Evolutionary conservation across 2,888 invertebrate species (phyloP).

Genomic region (Herminia tarsipennalis): DNA sequence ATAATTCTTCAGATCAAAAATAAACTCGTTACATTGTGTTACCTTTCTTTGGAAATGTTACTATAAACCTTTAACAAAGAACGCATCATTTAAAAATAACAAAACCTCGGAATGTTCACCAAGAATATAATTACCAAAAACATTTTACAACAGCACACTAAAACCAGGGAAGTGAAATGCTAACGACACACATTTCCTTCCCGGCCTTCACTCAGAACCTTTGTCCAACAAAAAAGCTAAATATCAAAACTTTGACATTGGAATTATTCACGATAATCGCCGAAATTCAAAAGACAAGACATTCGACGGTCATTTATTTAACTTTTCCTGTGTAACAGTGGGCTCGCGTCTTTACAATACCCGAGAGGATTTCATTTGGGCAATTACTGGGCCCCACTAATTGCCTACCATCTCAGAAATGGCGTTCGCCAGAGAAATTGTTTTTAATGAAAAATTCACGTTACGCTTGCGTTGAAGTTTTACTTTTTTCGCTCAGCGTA

Average conservation of each 20-base stretch:
- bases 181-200: not conserved
- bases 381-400: slow-evolving; percentile 64
- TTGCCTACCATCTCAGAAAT: slow-evolving; percentile 65
- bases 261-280: slow-evolving; percentile 47
- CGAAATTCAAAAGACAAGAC: slow-evolving; percentile 46
- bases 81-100: no score
- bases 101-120: no score
- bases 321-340: slow-evolving; percentile 48
- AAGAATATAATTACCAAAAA: no score
- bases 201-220: not conserved
- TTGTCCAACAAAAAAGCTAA: slow-evolving; percentile 24
- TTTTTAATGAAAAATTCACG: slow-evolving; percentile 70
- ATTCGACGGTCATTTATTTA: slow-evolving; percentile 54
- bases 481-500: slow-evolving; percentile 43
- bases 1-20: no score
- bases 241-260: slow-evolving; percentile 37
- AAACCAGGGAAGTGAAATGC: no score
- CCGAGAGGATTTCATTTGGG: slow-evolving; percentile 59
- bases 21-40: no score
- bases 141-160: no score
- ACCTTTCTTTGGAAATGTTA: no score
- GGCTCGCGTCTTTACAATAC: slow-evolving; percentile 47
- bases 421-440: slow-evolving; percentile 60
- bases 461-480: slow-evolving; percentile 45
- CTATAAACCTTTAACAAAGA: no score